Evolutionary conservation across 2,888 invertebrate species (phyloP), one percentile per base, ranked within the genome.

Genomic region (Keiferia lycopersicella): DNA sequence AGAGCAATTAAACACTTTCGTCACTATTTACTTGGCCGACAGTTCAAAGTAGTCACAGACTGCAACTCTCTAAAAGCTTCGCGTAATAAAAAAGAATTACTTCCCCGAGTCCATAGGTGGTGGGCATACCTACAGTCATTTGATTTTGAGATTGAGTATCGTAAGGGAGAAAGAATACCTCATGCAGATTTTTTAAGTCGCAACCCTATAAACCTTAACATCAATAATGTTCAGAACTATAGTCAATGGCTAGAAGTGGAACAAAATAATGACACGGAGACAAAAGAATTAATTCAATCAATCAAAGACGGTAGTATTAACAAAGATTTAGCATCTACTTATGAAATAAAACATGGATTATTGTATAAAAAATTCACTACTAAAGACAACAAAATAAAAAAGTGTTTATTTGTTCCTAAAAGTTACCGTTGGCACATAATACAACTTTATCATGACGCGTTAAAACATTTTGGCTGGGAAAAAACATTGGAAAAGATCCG

Each of bases 131-230:
- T 69, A 10, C 68, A 68, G 39, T 57, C 60, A 11, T 67, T 65
- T 30, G 22, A 66, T 45, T 70, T 70, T 59, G 62, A 62, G n/a
- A 64, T 70, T n/a, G 64, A 65, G n/a, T 70, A 68, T 48, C 56
- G 67, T 0, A 66, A 59, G 41, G 66, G 64, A 11, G 66, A 64
- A n/a, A 57, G 64, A 1, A 48, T 62, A n/a, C 64, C 64, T 7
- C 66, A 66, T 20, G 66, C 45, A 0, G 66, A 64, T 45, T 66
- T 51, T 50, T 39, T 66, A 0, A 66, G 66, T 60, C 22, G 66
- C 11, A 66, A 66, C 38, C 64, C 64, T 1, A 30, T n/a, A 4
- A 45, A 48, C 6, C 34, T 58, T 16, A 50, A 38, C 12, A 45
- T 62, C 0, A 45, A 57, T 26, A 62, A 48, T 26, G 58, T 62